Evolutionary conservation across 2,113 vertebrate species (phyloP).

Genomic region (Agapornis roseicollis): DNA sequence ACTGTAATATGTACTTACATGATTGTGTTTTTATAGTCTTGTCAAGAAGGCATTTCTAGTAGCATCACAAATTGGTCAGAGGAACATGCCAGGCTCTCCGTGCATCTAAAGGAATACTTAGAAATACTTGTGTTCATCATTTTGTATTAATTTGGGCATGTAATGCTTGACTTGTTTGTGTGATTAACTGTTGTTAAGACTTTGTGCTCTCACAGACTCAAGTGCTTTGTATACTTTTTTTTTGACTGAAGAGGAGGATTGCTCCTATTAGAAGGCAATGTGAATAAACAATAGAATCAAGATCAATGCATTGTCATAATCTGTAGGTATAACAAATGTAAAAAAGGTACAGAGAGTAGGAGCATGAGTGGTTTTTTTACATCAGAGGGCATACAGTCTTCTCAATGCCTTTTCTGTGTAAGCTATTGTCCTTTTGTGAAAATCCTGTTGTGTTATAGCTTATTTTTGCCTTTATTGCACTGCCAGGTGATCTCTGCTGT

Average conservation of each 20-base stretch:
- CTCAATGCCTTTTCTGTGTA: background rate
- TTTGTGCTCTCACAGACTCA: background rate
- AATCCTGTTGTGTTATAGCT: background rate
- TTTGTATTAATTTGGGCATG: background rate
- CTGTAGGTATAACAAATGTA: background rate
- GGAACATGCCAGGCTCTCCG: background rate
- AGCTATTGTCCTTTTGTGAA: background rate
- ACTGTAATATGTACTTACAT: background rate
- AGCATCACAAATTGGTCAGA: background rate
- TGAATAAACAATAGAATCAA: background rate
- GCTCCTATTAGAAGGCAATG: background rate
- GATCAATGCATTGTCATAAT: background rate
- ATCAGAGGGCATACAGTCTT: background rate
- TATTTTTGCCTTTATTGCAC: background rate
- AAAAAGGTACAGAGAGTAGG: background rate
- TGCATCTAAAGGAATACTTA: background rate
- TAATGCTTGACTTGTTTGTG: background rate
- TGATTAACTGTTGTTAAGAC: background rate
- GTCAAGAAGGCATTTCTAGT: background rate
- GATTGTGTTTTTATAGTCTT: background rate
- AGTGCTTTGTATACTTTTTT: background rate
- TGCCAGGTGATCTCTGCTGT: background rate
- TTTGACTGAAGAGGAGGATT: background rate
- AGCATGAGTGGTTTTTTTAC: background rate
- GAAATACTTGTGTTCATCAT: background rate